Conservation (phyloP, 2,113 vertebrate genomes). For the Myodes glareolus region DNA sequence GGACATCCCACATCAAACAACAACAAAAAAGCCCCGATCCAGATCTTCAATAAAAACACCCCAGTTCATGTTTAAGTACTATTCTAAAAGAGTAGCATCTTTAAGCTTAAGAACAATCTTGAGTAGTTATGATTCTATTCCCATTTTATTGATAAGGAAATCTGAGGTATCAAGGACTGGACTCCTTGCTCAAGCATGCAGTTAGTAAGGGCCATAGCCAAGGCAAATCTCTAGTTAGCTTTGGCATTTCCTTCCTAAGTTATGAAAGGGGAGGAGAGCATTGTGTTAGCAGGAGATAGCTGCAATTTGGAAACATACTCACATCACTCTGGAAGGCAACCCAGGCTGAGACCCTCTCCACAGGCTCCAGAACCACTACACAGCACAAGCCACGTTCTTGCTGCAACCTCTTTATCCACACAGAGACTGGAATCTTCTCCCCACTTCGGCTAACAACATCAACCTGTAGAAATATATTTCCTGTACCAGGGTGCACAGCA, state of each 20-base stretch:
- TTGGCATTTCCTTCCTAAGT: background rate
- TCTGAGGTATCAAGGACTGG: fast-evolving
- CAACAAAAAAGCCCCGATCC: background rate
- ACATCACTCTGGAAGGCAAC: slow-evolving; percentile 90
- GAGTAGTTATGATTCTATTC: fast-evolving
- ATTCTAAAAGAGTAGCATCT: fast-evolving
- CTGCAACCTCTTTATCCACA: slow-evolving; percentile 87
- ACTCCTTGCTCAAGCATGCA: background rate
- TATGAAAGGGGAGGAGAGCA: fast-evolving
- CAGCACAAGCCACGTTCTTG: slow-evolving; percentile 80
- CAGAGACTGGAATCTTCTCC: slow-evolving; percentile 88
- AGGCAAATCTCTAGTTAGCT: background rate
- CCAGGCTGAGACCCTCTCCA: slow-evolving; percentile 90
- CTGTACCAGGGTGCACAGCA: background rate
- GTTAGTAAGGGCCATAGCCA: fast-evolving
- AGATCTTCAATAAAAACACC: background rate
- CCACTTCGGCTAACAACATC: slow-evolving; percentile 85
- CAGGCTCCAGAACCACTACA: slow-evolving; percentile 91
- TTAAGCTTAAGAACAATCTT: background rate
- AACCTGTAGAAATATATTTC: slow-evolving; percentile 84
- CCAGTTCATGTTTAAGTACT: fast-evolving
- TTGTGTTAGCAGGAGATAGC: fast-evolving
- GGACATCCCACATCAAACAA: background rate
- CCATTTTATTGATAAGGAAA: background rate
- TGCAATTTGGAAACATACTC: slow-evolving; percentile 70